phyloP scores from a whole-genome alignment of 2,888 invertebrate species.

The Lasioglossum malachurum region DNA sequence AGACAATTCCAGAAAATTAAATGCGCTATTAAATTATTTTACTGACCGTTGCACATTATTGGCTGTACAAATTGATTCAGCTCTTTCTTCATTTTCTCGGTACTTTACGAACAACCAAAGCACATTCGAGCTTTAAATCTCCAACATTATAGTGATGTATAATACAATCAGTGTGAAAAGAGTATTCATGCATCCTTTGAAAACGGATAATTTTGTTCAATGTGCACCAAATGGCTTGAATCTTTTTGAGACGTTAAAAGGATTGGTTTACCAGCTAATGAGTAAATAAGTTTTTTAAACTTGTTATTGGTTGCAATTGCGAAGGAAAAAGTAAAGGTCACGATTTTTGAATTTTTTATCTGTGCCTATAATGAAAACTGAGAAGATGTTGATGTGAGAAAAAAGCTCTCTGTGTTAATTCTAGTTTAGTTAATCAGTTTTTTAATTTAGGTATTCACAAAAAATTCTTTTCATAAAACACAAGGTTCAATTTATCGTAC shows the following conservation, averaged over 20 bases:
- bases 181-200: too few relatives aligned
- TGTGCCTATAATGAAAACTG: too few relatives aligned
- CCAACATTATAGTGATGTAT: not conserved
- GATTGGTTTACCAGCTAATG: too few relatives aligned
- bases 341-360: too few relatives aligned
- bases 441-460: not conserved
- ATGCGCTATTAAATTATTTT: not conserved
- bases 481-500: not conserved
- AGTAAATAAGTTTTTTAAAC: too few relatives aligned
- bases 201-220: too few relatives aligned
- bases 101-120: not conserved
- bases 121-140: not conserved
- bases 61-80: not conserved
- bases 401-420: not conserved
- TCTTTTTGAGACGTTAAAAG: too few relatives aligned
- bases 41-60: not conserved
- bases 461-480: not conserved
- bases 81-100: not conserved
- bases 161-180: too few relatives aligned
- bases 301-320: too few relatives aligned
- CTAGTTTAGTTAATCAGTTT: not conserved
- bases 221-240: too few relatives aligned
- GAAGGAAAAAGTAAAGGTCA: too few relatives aligned
- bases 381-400: too few relatives aligned
- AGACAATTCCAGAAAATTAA: not conserved